Evolutionary conservation across 2,113 vertebrate species (phyloP), one percentile per base, ranked within the genome.

Genomic region (Hippocampus abdominalis): DNA sequence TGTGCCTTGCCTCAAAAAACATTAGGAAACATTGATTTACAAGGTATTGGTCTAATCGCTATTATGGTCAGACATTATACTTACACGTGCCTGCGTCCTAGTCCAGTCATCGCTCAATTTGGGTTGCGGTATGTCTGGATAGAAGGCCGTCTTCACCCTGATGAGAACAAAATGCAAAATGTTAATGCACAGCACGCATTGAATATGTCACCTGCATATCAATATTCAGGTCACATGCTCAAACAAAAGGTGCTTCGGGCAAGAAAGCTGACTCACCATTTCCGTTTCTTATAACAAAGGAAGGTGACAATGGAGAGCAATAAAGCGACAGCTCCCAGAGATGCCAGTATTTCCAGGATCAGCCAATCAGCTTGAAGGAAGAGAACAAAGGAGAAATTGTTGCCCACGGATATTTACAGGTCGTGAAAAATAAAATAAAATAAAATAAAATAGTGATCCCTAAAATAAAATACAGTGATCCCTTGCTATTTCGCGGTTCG

Each of bases 271-370:
- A 36, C 87, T 77, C 76, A 93, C 92, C 92, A 93, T 72, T 89
- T 83, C 70, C 92, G 86, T 73, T 92, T 92, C 83, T 85, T 93
- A 80, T 90, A 93, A 84, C 92, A 93, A 77, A 91, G 29, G 8
- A 84, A 75, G 16, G 86, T 86, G 78, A 89, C 78, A 65, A 90
- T 54, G 57, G 83, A 44, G 15, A 93, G 67, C 60, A 83, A 82
- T 36, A 82, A 56, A 4, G 86, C 64, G 64, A 87, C 83, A 9
- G 74, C 18, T 76, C 87, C 91, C 62, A 93, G 69, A n/a, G 91
- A 71, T 48, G 81, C 66, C 74, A 93, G 81, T n/a, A 93, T 90
- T 69, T 90, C 87, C 73, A 91, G 67, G 70, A 93, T 80, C 39
- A 93, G 66, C 79, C 86, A 76, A 72, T 92, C 88, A 75, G 66